Conservation (phyloP, 2,888 invertebrate species). For the Xestia sexstrigata region DNA sequence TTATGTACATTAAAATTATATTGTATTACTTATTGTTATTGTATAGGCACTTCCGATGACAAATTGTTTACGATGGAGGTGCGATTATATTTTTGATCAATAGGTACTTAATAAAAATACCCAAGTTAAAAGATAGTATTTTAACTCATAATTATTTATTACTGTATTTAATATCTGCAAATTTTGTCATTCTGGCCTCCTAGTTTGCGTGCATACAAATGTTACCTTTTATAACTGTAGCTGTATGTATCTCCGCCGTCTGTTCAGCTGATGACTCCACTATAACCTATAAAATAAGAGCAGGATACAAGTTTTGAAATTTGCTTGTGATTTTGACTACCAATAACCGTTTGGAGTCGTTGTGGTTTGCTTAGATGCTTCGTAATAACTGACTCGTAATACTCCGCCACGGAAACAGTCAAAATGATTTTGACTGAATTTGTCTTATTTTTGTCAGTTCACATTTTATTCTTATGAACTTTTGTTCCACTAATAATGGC, state of each 20-base stretch:
- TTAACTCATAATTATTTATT: background rate
- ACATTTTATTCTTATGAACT: background rate
- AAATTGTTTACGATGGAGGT: background rate
- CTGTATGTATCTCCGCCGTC: slow-evolving; percentile 76
- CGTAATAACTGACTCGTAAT: background rate
- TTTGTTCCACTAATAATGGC: too few relatives aligned
- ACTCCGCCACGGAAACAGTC: background rate
- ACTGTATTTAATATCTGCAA: background rate
- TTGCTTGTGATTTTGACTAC: background rate
- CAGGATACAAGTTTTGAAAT: background rate
- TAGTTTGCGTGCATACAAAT: background rate
- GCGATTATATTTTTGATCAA: background rate
- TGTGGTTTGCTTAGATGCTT: background rate
- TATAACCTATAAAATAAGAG: slow-evolving; percentile 76
- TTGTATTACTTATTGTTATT: too few relatives aligned
- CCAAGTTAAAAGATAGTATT: too few relatives aligned
- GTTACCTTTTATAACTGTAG: slow-evolving; percentile 81
- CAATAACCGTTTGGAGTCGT: background rate
- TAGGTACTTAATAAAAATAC: background rate
- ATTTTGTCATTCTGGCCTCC: background rate
- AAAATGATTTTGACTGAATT: background rate
- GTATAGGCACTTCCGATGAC: background rate
- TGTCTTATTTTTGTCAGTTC: too few relatives aligned
- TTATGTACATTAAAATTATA: too few relatives aligned
- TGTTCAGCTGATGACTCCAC: slow-evolving; percentile 78